Base-by-base conservation (phyloP, 1,140 invertebrate species). In the Neodiprion virginianus region DNA sequence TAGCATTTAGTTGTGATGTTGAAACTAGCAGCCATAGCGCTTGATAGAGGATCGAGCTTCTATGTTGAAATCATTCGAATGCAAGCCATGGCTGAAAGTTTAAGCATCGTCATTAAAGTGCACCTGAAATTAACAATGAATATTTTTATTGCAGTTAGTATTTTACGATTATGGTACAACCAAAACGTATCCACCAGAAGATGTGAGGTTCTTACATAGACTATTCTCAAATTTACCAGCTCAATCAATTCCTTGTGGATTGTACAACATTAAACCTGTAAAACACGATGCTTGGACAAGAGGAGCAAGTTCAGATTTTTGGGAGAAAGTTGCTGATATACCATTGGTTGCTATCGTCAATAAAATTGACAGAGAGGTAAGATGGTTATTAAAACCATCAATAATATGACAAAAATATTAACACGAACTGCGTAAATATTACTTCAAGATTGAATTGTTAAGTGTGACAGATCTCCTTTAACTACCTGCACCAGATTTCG, bases 121-220 rank as follows among this genome's bases (percentile, higher is more conserved):
- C 14, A 40, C 2, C 28, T 40, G 28, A 40, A 40, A 40, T 3
- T 5, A 69, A 69, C 4, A 23, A 69, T 23, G 40, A 28, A 9
- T 7, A 10, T 67, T 72, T 74, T 77, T 14, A 53, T 79, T 79
- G 53, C 67, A 88, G 87, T 72, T 88, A 48, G 53, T 84, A 10
- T 88, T 88, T 74, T 87, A 87, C 69, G 87, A 88, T 67, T 88
- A 81, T 70, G 87, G 87, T 1, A 88, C 87, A 8, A 23, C 86
- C 0, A 80, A 84, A 70, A 76, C 80, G 7, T 82, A 83, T 76
- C 11, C 75, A 14, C 67, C 81, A 8, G 65, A 81, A 0, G 75
- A 80, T 11, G 3, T 88, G 8, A 83, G 76, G 50, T 88, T 82
- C 72, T 78, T 89, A 9, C 79, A 85, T 67, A 78, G 81, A 28